Percentiles rank a stretch among this genome's conserved stretches.
These are phyloP conservation scores for Pelodiscus sinensis DNA, from an alignment of 2,113 vertebrate species.

Conservation along the genomic window DNA sequence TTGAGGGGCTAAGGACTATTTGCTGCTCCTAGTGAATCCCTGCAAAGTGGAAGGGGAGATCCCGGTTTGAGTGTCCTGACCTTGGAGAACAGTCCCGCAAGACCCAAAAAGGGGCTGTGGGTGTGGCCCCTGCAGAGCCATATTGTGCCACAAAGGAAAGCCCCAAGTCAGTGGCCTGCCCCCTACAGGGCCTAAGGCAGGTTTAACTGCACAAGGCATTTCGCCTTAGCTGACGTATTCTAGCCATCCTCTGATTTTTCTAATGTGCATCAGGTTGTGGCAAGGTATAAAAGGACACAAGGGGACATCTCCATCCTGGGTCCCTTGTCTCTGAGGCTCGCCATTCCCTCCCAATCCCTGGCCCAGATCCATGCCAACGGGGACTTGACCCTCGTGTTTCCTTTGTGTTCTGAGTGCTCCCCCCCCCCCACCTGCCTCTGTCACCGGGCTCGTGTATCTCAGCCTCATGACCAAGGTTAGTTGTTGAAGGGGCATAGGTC, in stretches of 20 bases:
- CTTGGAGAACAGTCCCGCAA: neutral
- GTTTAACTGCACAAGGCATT: neutral
- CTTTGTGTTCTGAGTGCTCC: too few relatives aligned
- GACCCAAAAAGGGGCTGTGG: neutral
- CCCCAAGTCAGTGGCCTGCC: neutral
- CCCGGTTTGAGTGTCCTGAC: neutral
- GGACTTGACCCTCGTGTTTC: neutral
- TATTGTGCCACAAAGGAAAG: neutral
- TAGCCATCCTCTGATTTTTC: neutral
- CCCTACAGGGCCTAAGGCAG: neutral
- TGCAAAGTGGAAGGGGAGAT: neutral
- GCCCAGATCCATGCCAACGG: too few relatives aligned
- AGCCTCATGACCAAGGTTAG: too few relatives aligned
- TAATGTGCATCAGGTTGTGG: neutral
- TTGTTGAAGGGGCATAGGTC: too few relatives aligned
- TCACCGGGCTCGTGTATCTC: too few relatives aligned
- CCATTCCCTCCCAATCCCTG: too few relatives aligned
- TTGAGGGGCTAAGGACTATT: neutral
- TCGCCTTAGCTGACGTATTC: neutral
- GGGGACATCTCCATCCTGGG: neutral
- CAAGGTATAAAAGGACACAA: neutral
- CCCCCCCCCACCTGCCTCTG: too few relatives aligned
- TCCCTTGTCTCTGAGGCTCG: too few relatives aligned
- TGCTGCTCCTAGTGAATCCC: neutral
- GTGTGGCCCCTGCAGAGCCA: too few relatives aligned